These are phyloP conservation scores for Dasysyrphus tricinctus DNA, from an alignment of 2,888 invertebrate species.

Conservation along the genomic window DNA sequence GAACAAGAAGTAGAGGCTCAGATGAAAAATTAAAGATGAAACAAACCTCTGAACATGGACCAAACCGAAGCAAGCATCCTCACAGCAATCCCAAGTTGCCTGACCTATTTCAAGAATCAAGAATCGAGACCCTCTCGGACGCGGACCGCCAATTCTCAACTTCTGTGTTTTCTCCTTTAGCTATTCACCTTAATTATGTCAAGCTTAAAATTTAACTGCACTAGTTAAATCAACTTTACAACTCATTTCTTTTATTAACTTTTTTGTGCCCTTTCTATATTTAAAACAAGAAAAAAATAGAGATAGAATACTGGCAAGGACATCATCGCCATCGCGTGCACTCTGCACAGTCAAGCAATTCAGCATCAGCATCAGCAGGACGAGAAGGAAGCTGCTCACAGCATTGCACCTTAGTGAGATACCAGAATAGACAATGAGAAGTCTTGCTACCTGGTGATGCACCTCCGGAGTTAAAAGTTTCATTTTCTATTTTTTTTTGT, in stretches of 20 bases:
- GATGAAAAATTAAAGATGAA: conserved; percentile 3
- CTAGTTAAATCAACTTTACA: conserved; percentile 75
- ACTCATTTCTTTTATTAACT: conserved; percentile 61
- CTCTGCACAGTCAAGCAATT: conserved; percentile 30
- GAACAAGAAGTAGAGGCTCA: neutral
- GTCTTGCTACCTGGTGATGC: conserved; percentile 68
- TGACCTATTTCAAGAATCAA: conserved; percentile 72
- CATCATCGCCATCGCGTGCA: conserved; percentile 56
- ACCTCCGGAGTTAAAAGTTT: conserved; percentile 50
- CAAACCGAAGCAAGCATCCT: conserved; percentile 1
- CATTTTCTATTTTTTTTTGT: conserved; percentile 31
- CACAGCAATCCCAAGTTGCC: conserved; percentile 19
- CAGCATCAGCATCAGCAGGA: neutral
- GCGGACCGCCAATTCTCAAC: conserved; percentile 6
- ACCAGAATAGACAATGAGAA: conserved; percentile 73
- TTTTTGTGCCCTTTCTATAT: conserved; percentile 12
- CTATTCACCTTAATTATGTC: conserved; percentile 75
- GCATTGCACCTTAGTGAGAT: conserved; percentile 25
- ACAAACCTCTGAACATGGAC: conserved; percentile 34
- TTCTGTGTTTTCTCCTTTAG: conserved; percentile 36
- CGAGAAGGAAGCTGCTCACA: conserved; percentile 25
- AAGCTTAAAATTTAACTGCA: conserved; percentile 75
- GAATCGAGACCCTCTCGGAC: conserved; percentile 39
- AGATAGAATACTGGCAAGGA: conserved; percentile 62
- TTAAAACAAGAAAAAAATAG: conserved; percentile 10